A percentile compares a stretch with the other conserved stretches of the same genome.
Evolutionary conservation across 2,113 vertebrate genomes (phyloP).

Genomic region (Serilophus lunatus): DNA sequence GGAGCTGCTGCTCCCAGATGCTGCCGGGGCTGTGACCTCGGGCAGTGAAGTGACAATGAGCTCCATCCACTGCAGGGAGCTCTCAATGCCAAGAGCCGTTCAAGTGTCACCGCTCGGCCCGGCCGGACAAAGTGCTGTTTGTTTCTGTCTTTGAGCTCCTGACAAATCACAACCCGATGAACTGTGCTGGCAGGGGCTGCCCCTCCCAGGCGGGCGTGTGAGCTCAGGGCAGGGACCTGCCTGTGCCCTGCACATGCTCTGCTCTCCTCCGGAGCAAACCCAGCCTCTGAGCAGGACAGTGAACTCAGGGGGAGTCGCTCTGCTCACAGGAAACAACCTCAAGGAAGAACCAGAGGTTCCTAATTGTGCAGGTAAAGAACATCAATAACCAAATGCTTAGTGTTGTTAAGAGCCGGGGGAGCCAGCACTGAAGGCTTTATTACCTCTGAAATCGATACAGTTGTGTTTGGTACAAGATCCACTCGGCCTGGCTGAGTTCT

Average conservation of each 20-base stretch:
- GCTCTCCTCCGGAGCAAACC: neutral
- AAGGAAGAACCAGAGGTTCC: neutral
- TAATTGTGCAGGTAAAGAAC: neutral
- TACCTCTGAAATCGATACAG: neutral
- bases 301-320: neutral
- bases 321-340: neutral
- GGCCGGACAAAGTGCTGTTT: conserved; percentile 42
- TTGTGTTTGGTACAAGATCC: neutral
- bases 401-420: neutral
- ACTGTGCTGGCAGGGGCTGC: neutral
- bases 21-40: neutral
- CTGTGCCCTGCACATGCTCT: neutral
- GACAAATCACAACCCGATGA: conserved; percentile 19
- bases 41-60: neutral
- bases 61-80: neutral
- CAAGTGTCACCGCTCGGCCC: neutral
- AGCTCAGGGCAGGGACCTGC: neutral
- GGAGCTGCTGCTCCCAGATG: neutral
- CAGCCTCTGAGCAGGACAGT: rapidly evolving
- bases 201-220: neutral
- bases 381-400: neutral
- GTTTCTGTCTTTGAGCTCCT: neutral
- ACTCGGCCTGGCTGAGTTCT: neutral
- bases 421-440: neutral
- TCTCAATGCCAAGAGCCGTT: neutral